Conservation (phyloP, 2,797 vertebrate genomes). For the Brotula barbata region DNA sequence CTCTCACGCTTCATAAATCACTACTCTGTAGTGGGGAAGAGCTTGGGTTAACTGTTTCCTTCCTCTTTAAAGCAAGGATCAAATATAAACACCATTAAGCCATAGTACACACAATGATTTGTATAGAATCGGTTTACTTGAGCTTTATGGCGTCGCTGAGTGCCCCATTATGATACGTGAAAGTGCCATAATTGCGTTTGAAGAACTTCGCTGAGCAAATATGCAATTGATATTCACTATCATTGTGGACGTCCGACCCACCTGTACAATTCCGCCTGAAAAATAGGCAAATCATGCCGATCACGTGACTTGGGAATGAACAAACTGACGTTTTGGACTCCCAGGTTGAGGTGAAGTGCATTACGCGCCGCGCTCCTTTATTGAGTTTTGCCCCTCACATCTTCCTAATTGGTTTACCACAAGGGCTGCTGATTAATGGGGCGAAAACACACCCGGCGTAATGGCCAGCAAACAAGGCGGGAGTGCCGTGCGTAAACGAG, state of each 20-base stretch:
- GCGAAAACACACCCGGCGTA: conserved; percentile 84
- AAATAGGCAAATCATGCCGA: conserved; percentile 6
- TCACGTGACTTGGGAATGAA: conserved; percentile 4
- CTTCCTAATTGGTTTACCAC: conserved; percentile 91
- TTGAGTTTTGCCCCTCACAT: conserved; percentile 89
- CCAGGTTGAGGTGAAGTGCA: conserved; percentile 18
- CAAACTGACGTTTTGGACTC: not conserved
- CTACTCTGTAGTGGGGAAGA: conserved; percentile 58
- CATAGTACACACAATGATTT: conserved; percentile 61
- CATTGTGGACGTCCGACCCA: conserved; percentile 28
- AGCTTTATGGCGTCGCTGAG: conserved; percentile 80
- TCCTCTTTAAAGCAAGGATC: conserved; percentile 77
- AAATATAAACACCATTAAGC: conserved; percentile 84
- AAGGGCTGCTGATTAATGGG: conserved; percentile 91
- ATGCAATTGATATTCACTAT: conserved; percentile 41
- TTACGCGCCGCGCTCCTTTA: conserved; percentile 79
- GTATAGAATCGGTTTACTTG: conserved; percentile 74
- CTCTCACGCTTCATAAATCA: conserved; percentile 78
- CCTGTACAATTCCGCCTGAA: conserved; percentile 5
- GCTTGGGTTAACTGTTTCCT: conserved; percentile 77
- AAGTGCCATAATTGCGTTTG: conserved; percentile 75
- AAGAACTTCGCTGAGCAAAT: conserved; percentile 73
- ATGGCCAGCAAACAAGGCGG: conserved; percentile 82
- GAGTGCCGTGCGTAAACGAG: conserved; percentile 68
- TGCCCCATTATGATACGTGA: conserved; percentile 80